A percentile compares a stretch with the other conserved stretches of the same genome.
phyloP scores from a whole-genome alignment of 2,113 vertebrate species.

The Nanger granti region DNA sequence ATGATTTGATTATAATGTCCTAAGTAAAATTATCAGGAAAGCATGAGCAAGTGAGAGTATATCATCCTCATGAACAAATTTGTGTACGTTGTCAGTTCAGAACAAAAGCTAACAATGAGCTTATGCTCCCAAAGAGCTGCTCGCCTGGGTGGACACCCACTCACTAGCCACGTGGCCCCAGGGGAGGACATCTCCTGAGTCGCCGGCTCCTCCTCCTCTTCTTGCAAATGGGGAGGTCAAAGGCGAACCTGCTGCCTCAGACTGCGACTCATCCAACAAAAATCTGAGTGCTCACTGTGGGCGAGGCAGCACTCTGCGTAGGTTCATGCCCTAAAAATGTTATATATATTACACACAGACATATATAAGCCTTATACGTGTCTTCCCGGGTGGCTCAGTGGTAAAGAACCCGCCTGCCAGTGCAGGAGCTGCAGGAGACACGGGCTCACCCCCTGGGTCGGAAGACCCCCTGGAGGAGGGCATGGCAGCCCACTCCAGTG shows the following conservation, averaged over 20 bases:
- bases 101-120: background rate
- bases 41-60: background rate
- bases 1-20: background rate
- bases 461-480: background rate
- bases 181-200: background rate
- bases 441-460: background rate
- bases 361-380: rapidly evolving
- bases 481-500: background rate
- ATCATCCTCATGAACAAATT: background rate
- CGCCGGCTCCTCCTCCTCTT: background rate
- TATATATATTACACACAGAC: background rate
- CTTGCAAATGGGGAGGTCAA: background rate
- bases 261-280: background rate
- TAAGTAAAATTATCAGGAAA: background rate
- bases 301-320: background rate
- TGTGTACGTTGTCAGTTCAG: background rate
- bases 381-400: background rate
- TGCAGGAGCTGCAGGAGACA: background rate
- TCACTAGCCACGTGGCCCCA: too few species aligned
- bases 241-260: background rate
- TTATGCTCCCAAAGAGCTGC: background rate
- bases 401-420: background rate
- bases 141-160: background rate
- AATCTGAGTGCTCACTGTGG: background rate
- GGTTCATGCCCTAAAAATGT: background rate